Conservation (phyloP, 2,113 vertebrate species). For the Hassar affinis region DNA sequence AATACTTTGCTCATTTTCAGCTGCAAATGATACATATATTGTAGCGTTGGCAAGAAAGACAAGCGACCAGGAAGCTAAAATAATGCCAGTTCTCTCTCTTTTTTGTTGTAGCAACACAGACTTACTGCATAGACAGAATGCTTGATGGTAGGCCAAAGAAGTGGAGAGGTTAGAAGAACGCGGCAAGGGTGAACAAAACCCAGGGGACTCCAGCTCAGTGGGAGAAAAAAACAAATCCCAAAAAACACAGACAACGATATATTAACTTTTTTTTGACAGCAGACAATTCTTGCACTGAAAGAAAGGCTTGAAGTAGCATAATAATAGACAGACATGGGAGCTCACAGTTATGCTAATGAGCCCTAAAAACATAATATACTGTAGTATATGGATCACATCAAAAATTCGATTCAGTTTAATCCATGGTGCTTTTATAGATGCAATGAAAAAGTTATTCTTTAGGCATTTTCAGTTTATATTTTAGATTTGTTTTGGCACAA, state of each 20-base stretch:
- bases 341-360: not conserved
- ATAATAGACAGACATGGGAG: not conserved
- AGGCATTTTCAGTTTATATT: not conserved
- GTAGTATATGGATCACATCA: not conserved
- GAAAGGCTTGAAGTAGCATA: not conserved
- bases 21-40: not conserved
- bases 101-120: not conserved
- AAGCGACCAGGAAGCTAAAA: not conserved
- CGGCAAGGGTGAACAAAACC: not conserved
- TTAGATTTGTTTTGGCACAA: not conserved
- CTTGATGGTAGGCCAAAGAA: not conserved
- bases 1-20: slow-evolving; percentile 5
- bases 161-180: not conserved
- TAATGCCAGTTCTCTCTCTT: slow-evolving; percentile 7
- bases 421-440: not conserved
- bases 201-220: not conserved
- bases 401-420: not conserved
- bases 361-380: not conserved
- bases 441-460: not conserved
- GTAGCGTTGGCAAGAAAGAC: not conserved
- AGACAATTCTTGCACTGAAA: not conserved
- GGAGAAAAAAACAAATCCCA: not conserved
- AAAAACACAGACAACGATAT: not conserved
- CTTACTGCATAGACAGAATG: not conserved
- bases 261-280: not conserved